phyloP scores from a whole-genome alignment of 2,797 vertebrate genomes.

The Scolopax bukidnonensis region DNA sequence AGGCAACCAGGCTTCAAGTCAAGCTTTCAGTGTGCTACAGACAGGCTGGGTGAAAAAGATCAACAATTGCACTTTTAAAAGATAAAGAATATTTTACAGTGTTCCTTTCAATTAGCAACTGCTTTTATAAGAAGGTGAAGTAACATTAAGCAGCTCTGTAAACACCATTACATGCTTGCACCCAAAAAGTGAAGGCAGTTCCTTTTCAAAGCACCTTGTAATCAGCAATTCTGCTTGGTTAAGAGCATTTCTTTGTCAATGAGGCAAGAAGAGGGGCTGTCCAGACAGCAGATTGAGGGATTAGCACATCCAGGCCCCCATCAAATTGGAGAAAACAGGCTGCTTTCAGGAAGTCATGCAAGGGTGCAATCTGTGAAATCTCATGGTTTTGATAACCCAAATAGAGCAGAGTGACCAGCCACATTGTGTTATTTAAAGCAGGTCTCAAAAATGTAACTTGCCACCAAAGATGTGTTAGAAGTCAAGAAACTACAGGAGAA shows the following conservation, averaged over 20 bases:
- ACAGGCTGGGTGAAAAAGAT: neutral
- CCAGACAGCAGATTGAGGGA: neutral
- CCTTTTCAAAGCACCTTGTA: neutral
- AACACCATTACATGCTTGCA: neutral
- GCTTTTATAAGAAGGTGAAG: neutral
- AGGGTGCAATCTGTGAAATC: neutral
- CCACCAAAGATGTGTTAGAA: neutral
- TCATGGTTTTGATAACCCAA: neutral
- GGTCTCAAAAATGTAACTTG: neutral
- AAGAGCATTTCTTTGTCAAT: neutral
- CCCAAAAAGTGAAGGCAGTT: neutral
- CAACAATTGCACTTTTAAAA: neutral
- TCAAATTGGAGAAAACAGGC: neutral
- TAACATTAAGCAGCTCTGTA: neutral
- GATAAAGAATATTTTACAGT: neutral
- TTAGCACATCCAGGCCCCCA: neutral
- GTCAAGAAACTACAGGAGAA: neutral
- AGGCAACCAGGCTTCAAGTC: neutral
- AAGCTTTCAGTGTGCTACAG: neutral
- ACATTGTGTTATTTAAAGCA: neutral
- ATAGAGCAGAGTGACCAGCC: neutral
- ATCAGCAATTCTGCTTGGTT: neutral
- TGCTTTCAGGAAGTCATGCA: neutral
- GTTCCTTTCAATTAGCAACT: neutral
- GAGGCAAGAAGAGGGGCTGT: rapidly evolving